Base-by-base conservation (phyloP, 2,888 invertebrate genomes). In the Parasteatoda lunata region DNA sequence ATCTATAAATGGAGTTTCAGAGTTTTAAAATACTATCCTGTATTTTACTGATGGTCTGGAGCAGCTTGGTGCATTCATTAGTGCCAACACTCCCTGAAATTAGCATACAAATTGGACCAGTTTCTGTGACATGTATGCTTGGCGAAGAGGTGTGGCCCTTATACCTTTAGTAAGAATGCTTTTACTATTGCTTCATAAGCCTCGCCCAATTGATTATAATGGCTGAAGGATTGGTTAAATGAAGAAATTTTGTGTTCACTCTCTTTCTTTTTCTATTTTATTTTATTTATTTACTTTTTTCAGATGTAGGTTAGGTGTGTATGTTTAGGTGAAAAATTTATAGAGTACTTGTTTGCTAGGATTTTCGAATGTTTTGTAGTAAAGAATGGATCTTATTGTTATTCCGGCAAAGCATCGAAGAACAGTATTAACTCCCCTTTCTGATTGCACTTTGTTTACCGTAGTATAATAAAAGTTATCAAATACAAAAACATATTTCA, bases 21-120 rank as follows among this genome's bases (percentile, higher is more conserved):
- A 52, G 77, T 51, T 65, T 47, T 48, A 13, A 51, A 66, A 68
- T 77, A 68, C 66, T 70, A 70, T 47, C 69, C 47, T 48, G 47
- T 8, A 8, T 52, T 71, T 72, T 72, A 30, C 30, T 30, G 30
- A 30, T 30, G 30, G 30, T 30, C 1, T 30, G 30, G 48, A 48
- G 45, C 66, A 15, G 54, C 51, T 51, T 54, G 51, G 78, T 54
- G 66, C 66, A 78, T 84, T 84, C 84, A 84, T 84, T 84, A 84
- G 77, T 68, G 84, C 70, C 84, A 78, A 84, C 79, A 84, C 84
- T 84, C 84, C 79, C 79, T 51, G 54, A 47, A 48, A 84, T 84
- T 84, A 84, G 84, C 84, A 84, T 84, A 84, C 84, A 84, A 84
- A 84, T 84, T 84, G 84, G 79, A 75, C 73, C 75, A 68, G 68